These are phyloP conservation scores for Panopea generosa DNA, from an alignment of 2,888 invertebrate genomes.

Conservation along the genomic window DNA sequence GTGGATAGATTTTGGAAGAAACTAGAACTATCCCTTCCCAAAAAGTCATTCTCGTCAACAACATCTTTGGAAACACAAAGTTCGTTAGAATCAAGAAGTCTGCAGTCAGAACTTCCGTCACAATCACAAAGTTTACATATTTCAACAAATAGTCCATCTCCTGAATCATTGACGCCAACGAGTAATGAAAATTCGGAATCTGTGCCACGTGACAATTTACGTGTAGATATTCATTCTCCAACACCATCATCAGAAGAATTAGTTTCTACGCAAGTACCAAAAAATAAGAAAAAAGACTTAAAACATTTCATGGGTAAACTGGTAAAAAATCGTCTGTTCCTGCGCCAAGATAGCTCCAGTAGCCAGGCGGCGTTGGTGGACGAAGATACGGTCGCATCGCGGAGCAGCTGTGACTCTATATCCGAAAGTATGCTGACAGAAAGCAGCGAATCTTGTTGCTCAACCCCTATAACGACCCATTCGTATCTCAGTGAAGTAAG, in stretches of 20 bases:
- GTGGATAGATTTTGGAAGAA: conserved; percentile 71
- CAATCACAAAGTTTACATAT: not conserved
- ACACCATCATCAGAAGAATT: not conserved
- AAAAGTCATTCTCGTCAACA: conserved; percentile 46
- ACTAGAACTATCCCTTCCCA: conserved; percentile 69
- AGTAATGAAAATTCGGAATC: not conserved
- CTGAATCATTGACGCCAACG: not conserved
- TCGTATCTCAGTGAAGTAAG: conserved; percentile 28
- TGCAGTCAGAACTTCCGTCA: not conserved
- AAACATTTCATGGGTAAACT: conserved; percentile 59
- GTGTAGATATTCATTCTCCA: not conserved
- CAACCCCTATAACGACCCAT: conserved; percentile 32
- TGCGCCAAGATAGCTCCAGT: conserved; percentile 60
- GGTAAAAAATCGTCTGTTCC: conserved; percentile 42
- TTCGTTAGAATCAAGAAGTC: not conserved
- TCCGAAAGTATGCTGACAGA: conserved; percentile 56
- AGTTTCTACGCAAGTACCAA: not conserved
- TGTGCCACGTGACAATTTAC: not conserved
- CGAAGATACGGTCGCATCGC: conserved; percentile 51
- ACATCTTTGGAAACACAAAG: conserved; percentile 14
- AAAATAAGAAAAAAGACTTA: conserved; percentile 37
- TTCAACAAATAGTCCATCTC: not conserved
- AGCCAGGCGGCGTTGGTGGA: conserved; percentile 58
- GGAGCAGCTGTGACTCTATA: conserved; percentile 54
- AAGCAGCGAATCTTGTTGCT: conserved; percentile 55